Evolutionary conservation across 2,888 invertebrate genomes (phyloP), one percentile per base, ranked within the genome.

Genomic region (Cryptocephalus moraei): DNA sequence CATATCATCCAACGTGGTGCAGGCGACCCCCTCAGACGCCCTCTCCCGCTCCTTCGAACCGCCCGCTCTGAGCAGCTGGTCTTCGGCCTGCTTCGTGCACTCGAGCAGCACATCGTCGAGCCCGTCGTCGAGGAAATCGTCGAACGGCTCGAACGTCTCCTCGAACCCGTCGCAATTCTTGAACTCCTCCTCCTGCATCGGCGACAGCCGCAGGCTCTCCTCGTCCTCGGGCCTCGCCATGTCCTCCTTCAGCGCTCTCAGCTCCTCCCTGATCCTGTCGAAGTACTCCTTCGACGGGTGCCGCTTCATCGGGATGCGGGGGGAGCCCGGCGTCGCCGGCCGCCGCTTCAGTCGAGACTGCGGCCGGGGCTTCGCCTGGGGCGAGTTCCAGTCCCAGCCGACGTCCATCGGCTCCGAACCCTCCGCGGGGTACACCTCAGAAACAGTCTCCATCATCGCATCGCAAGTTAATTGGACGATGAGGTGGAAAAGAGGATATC

Each of bases 341-440:
- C 55, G 49, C 48, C 52, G 57, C 43, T 55, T 51, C 22, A 44
- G 38, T 41, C 49, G 51, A 22, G 22, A 22, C 49, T 50, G 58
- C 22, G 53, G 50, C 34, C 49, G 38, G 32, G 58, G 55, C 52
- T 60, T 64, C 3, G 61, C 55, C 49, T 62, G 55, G 1, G 73
- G 66, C 12, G 68, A 70, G 52, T 73, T 69, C 74, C 74, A 75
- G 52, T 75, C 74, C 75, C 75, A 75, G 6, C 70, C 61, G 11
- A 75, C 73, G 57, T 74, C 74, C 12, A 68, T 57, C 49, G 64
- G 64, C 31, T 64, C 62, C 39, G 58, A 62, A 13, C 58, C 61
- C 46, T 74, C 74, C 56, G 72, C 73, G 6, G 72, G 72, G 34
- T 59, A 65, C 22, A 4, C 22, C 22, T n/a, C n/a, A n/a, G n/a